Base-by-base conservation (phyloP, 2,113 vertebrate genomes). In the Gorsachius goisagi region DNA sequence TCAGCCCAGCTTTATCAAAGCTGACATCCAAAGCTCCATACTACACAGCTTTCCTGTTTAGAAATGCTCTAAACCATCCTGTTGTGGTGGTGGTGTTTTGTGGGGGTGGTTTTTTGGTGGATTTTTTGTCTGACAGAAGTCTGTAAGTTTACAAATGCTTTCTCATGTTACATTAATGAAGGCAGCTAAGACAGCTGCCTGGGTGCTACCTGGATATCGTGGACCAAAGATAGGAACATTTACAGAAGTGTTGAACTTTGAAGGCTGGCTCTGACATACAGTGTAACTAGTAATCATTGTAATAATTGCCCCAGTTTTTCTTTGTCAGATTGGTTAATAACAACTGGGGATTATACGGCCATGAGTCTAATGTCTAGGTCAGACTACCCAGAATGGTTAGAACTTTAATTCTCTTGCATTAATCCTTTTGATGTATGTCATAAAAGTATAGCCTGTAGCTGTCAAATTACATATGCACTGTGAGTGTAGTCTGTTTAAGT, bases 401-500 rank as follows among this genome's bases (percentile, higher is more conserved):
- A 85, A 85, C 55, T 91, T 95, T 12, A 85, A 76, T 88, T 91
- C 66, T 32, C 41, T 58, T 82, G 44, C 74, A 55, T 76, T 83
- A 93, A 89, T 94, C 71, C 67, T 83, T 95, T 94, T 95, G 84
- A 88, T 85, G 63, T 85, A 59, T 4, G 14, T 83, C 81, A 94
- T 83, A 85, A 91, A 97, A 91, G 85, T 68, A 21, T 83, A 88
- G 87, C 91, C 91, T 74, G 84, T 91, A 97, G 89, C 87, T 94
- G 95, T 95, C 96, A 93, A 92, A 95, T 97, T 94, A 89, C 71
- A 88, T 69, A 92, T 89, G 91, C 91, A 56, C 67, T 71, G 84
- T 69, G 71, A 88, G 78, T 26, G 69, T 92, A 80, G 87, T 76
- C 91, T 85, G 92, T 78, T 93, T 94, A 80, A 91, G 92, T 95